Evolutionary conservation across 2,113 vertebrate genomes (phyloP).

Genomic region (Mellivora capensis): DNA sequence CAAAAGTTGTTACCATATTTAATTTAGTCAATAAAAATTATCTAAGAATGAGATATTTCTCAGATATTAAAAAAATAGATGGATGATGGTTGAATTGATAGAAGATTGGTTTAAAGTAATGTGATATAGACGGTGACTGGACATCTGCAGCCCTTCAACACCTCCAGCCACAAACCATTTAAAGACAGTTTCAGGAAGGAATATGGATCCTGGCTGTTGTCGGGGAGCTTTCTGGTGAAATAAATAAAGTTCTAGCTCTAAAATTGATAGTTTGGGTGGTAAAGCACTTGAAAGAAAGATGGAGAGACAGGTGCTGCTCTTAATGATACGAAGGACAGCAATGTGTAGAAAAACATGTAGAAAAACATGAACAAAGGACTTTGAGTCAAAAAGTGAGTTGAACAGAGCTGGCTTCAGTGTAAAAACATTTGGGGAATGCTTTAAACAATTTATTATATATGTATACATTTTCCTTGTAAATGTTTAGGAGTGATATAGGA

Average conservation of each 20-base stretch:
- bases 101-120: neutral
- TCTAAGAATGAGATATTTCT: neutral
- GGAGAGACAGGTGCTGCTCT: neutral
- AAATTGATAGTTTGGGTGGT: neutral
- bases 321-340: neutral
- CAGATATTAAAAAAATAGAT: neutral
- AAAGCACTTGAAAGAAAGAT: neutral
- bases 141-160: neutral
- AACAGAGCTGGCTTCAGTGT: neutral
- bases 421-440: neutral
- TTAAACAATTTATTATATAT: neutral
- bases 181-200: neutral
- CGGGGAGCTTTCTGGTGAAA: constrained; percentile 12
- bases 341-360: neutral
- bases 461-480: neutral
- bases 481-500: neutral
- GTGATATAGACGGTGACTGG: neutral
- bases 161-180: neutral
- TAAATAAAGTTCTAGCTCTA: neutral
- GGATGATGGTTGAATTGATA: neutral
- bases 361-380: neutral
- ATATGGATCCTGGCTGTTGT: neutral
- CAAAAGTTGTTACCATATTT: neutral
- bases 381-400: neutral
- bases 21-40: neutral